Percentiles rank a stretch among this genome's conserved stretches.
Evolutionary conservation across 2,113 vertebrate species (phyloP).

Genomic region (Pygoscelis antarcticus): DNA sequence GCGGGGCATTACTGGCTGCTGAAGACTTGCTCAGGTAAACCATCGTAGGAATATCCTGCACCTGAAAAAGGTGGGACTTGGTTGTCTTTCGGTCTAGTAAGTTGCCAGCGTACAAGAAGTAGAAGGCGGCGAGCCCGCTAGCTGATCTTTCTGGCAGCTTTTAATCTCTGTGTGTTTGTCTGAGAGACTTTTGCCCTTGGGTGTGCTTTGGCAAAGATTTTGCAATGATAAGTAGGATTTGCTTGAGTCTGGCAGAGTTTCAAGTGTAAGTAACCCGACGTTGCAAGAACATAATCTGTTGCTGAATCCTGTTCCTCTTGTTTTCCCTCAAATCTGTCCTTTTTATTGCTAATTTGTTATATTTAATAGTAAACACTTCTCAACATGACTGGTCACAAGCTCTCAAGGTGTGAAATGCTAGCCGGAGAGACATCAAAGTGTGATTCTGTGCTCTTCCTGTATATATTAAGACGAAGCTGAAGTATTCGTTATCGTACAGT

Average conservation of each 20-base stretch:
- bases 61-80: not conserved
- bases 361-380: constrained; percentile 25
- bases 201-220: constrained; percentile 55
- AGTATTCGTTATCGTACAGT: not conserved
- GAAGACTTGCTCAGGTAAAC: not conserved
- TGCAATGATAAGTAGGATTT: constrained; percentile 27
- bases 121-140: not conserved
- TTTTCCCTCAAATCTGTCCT: constrained; percentile 1
- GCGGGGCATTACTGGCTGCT: not conserved
- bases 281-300: not conserved
- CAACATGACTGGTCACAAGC: not conserved
- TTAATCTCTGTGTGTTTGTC: not conserved
- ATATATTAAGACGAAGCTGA: not conserved
- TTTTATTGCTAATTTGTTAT: not conserved
- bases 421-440: not conserved
- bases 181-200: constrained; percentile 39
- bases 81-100: not conserved
- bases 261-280: not conserved
- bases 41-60: not conserved
- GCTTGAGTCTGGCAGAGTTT: constrained; percentile 38
- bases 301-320: constrained; percentile 1
- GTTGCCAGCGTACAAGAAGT: not conserved
- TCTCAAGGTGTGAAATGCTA: constrained; percentile 28
- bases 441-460: not conserved
- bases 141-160: constrained; percentile 17